Conservation (phyloP, 2,888 invertebrate species). For the Xestoiulus laeticollis region DNA sequence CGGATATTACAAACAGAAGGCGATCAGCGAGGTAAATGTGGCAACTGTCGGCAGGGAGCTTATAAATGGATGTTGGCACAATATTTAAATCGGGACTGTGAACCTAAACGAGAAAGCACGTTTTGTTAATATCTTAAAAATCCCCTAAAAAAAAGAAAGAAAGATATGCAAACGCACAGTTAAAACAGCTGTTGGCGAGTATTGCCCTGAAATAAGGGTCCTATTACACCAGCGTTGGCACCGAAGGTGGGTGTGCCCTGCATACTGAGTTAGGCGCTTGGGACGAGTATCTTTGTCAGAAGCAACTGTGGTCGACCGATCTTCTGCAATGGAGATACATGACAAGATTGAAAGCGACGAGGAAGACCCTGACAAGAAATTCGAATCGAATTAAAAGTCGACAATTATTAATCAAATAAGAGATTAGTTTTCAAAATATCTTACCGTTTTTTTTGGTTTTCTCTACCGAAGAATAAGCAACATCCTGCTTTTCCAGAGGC, state of each 20-base stretch:
- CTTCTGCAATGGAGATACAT: slow-evolving; percentile 50
- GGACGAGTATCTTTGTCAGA: slow-evolving; percentile 56
- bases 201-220: slow-evolving; percentile 71
- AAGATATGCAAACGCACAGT: slow-evolving; percentile 66
- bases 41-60: slow-evolving; percentile 72
- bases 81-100: slow-evolving; percentile 74
- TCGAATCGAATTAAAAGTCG: background rate
- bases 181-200: slow-evolving; percentile 69
- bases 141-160: too few species aligned
- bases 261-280: slow-evolving; percentile 60
- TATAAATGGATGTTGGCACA: slow-evolving; percentile 75
- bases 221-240: slow-evolving; percentile 71
- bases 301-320: slow-evolving; percentile 25
- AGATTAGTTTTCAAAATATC: background rate
- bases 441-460: background rate
- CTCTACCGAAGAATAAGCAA: background rate
- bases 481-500: slow-evolving; percentile 64
- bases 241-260: slow-evolving; percentile 69
- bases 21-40: slow-evolving; percentile 74
- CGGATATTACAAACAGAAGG: slow-evolving; percentile 72
- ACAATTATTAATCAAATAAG: background rate
- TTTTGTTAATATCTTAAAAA: too few species aligned
- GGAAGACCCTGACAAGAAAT: slow-evolving; percentile 32
- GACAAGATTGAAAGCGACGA: slow-evolving; percentile 46
- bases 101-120: slow-evolving; percentile 68